Conservation (phyloP, 2,797 vertebrate species). For the Nasua narica region DNA sequence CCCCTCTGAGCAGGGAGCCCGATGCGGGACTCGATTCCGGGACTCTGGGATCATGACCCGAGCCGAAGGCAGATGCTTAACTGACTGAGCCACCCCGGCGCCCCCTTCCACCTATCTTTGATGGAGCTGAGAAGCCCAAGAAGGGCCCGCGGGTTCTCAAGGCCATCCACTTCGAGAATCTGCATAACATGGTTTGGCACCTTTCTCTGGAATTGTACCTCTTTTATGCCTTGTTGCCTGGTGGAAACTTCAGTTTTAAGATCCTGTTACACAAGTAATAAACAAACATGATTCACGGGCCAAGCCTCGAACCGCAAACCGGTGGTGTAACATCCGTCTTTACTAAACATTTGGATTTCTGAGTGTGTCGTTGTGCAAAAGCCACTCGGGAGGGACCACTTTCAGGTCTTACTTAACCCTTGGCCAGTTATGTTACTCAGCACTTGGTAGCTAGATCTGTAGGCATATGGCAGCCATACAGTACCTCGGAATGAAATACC, state of each 20-base stretch:
- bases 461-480: not conserved
- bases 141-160: not conserved
- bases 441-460: not conserved
- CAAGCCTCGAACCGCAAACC: slow-evolving; percentile 21
- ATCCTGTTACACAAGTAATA: slow-evolving; percentile 60
- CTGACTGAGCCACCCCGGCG: not conserved
- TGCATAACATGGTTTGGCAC: not conserved
- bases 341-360: slow-evolving; percentile 59
- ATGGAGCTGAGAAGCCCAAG: not conserved
- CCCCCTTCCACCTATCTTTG: not conserved
- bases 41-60: not conserved
- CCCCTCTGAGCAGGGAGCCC: not conserved
- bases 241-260: slow-evolving; percentile 40
- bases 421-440: slow-evolving; percentile 15
- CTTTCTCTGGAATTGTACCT: slow-evolving; percentile 33
- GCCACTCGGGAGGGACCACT: not conserved
- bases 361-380: slow-evolving; percentile 14
- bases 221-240: slow-evolving; percentile 44
- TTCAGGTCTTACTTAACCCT: slow-evolving; percentile 26
- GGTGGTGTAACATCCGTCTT: slow-evolving; percentile 58
- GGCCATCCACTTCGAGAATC: not conserved
- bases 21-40: not conserved
- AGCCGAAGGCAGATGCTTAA: not conserved
- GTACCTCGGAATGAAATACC: slow-evolving; percentile 26
- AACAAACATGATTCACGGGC: slow-evolving; percentile 54